Conservation (phyloP, 1,140 invertebrate species). For the Oedothorax gibbosus region DNA sequence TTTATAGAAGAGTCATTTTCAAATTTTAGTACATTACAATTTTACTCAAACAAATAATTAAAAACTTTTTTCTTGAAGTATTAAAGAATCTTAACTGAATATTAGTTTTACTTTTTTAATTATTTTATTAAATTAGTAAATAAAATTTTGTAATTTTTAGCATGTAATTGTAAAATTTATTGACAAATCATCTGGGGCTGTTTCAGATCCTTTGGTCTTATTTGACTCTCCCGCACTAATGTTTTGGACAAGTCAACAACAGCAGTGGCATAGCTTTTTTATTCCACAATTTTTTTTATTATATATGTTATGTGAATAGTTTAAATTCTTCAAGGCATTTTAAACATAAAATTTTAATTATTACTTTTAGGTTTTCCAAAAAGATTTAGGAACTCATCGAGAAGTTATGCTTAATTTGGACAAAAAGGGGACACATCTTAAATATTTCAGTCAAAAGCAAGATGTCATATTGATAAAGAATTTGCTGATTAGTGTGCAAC, state of each 20-base stretch:
- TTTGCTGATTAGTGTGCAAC: slow-evolving; percentile 93
- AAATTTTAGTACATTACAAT: too few species aligned
- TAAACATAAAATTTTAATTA: not conserved
- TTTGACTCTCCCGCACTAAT: not conserved
- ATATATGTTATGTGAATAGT: not conserved
- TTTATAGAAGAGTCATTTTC: too few species aligned
- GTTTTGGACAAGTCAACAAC: not conserved
- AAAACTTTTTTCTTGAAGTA: too few species aligned
- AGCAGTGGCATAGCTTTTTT: not conserved
- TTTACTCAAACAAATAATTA: too few species aligned
- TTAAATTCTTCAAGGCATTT: not conserved
- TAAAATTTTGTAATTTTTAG: too few species aligned
- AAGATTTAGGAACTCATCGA: slow-evolving; percentile 90
- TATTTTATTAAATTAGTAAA: too few species aligned
- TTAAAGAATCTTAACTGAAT: too few species aligned
- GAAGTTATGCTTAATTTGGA: slow-evolving; percentile 96
- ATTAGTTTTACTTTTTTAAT: too few species aligned
- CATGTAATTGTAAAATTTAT: too few species aligned
- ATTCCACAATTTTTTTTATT: not conserved
- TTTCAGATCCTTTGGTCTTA: too few species aligned
- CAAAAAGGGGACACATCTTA: slow-evolving; percentile 96
- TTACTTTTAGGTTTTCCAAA: slow-evolving; percentile 82
- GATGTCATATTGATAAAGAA: slow-evolving; percentile 99
- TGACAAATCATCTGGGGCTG: too few species aligned
- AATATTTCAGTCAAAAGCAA: slow-evolving; percentile 99